A percentile compares a stretch with the other conserved stretches of the same genome.
Evolutionary conservation across 2,113 vertebrate genomes (phyloP).

Genomic region (Rutilus rutilus): DNA sequence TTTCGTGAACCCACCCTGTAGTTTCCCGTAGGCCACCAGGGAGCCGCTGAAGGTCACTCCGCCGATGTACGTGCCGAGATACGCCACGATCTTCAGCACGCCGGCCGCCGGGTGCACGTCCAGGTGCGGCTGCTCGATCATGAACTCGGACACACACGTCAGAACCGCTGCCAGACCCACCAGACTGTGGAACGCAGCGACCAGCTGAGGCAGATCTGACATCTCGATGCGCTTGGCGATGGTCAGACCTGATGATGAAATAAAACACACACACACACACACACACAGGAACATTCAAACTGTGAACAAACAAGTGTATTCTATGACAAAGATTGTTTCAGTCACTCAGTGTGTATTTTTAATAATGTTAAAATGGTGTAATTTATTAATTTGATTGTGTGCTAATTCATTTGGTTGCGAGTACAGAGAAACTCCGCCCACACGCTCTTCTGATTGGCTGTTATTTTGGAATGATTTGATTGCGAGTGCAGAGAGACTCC

Average conservation of each 20-base stretch:
- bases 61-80: constrained; percentile 77
- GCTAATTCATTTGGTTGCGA: too few species aligned
- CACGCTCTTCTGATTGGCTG: too few species aligned
- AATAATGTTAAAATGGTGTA: too few species aligned
- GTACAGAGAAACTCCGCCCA: too few species aligned
- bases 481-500: too few species aligned
- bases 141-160: constrained; percentile 70
- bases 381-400: too few species aligned
- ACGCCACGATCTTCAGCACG: constrained; percentile 73
- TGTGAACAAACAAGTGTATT: too few species aligned
- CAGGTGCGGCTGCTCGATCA: constrained; percentile 79
- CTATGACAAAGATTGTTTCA: too few species aligned
- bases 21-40: constrained; percentile 75
- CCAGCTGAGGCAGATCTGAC: constrained; percentile 79
- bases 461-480: too few species aligned
- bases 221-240: constrained; percentile 83
- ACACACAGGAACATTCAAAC: not conserved
- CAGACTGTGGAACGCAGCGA: constrained; percentile 83
- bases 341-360: too few species aligned
- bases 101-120: constrained; percentile 71
- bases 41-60: constrained; percentile 80
- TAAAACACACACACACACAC: constrained; percentile 12
- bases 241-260: constrained; percentile 73
- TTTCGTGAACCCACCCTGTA: constrained; percentile 66
- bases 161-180: constrained; percentile 77